Evolutionary conservation across 1,140 invertebrate species (phyloP), one percentile per base, ranked within the genome.

Genomic region (Brachionus rubens): DNA sequence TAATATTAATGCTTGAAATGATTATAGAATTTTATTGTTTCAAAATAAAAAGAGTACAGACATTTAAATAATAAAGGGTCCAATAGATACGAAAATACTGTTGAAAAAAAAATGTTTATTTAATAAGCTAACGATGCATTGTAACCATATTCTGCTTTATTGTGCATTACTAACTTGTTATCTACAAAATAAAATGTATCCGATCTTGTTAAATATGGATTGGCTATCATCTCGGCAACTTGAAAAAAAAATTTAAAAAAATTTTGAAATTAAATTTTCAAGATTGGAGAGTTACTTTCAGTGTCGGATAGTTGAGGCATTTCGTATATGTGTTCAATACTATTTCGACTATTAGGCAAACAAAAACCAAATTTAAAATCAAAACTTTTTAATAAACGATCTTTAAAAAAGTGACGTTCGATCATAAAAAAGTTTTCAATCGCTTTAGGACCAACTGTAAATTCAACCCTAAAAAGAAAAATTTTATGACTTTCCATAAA

Each of bases 351-450:
- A 82, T 94, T 92, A 30, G 96, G 96, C 86, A 99, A 98, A 82
- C 95, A 98, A 85, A 97, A 99, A 50, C 95, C 95, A 88, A 99
- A 99, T 83, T 98, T 93, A 88, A 99, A 99, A 83, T 99, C 96
- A 86, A 98, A 99, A n/a, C 92, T 96, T 86, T 99, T 99, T 10
- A 99, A 87, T 50, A 97, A 84, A 76, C 90, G 90, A 80, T 98
- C 93, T 54, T 91, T 88, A 84, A 98, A 99, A 86, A 93, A 98
- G 83, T 98, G 95, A 30, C 92, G 89, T 83, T 99, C 96, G 79
- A 99, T 97, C 96, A 99, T 99, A 52, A 95, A 87, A 83, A 99
- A 98, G 82, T 94, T 94, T 79, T 92, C 93, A 0, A 98, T 92
- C 43, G 93, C 90, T 79, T 91, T 89, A 77, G 89, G 87, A 36